Conservation (phyloP, 92 coral and sea anemone species). For the Zoanthus sociatus region DNA sequence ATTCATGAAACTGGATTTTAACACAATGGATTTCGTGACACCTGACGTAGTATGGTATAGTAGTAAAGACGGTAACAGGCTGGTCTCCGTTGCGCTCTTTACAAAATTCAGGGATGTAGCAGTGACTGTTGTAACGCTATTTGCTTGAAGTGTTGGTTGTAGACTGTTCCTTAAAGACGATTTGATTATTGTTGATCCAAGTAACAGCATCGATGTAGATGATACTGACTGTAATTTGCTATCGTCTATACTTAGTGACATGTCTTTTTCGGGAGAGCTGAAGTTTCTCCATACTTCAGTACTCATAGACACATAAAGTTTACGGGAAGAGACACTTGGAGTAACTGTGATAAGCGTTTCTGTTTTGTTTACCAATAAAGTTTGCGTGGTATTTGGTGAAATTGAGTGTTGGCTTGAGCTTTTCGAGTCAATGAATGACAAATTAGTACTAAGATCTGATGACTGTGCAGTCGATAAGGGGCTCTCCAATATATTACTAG, state of each 20-base stretch:
- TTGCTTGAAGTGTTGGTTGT: background rate
- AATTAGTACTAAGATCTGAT: background rate
- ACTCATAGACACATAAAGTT: background rate
- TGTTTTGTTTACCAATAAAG: slow-evolving; percentile 1
- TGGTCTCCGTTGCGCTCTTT: too few species aligned
- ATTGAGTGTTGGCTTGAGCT: background rate
- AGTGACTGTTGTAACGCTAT: background rate
- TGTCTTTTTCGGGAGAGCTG: background rate
- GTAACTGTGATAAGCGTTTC: background rate
- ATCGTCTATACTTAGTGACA: background rate
- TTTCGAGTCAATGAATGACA: background rate
- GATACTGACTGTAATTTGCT: background rate
- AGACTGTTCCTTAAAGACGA: background rate
- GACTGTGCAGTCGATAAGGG: background rate
- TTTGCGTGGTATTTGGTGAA: background rate
- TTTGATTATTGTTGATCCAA: background rate
- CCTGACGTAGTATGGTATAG: too few species aligned
- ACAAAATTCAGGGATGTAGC: background rate
- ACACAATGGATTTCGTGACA: background rate
- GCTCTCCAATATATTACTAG: background rate
- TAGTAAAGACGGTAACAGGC: too few species aligned
- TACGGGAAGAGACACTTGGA: background rate
- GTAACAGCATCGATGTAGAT: background rate
- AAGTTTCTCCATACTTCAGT: background rate
- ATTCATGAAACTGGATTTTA: background rate